Evolutionary conservation across 2,113 vertebrate species (phyloP), one percentile per base, ranked within the genome.

Genomic region (Myotis yumanensis): DNA sequence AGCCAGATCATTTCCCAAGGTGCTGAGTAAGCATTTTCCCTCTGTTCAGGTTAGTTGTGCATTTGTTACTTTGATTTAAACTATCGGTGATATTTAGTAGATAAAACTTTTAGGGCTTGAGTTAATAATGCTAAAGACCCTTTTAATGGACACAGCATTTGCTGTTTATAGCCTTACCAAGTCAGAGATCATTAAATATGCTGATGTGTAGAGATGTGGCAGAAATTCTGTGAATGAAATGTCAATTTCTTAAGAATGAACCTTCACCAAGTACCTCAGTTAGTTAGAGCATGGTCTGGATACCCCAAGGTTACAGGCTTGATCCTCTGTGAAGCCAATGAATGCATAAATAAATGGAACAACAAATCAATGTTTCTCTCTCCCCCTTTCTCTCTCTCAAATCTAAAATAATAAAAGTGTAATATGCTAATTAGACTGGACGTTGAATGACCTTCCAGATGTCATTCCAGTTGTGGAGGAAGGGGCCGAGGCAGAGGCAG

Each of bases 11-110:
- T 86, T 93, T 93, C 30, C 59, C 40, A 48, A 72, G 35, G 48
- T 94, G 97, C 97, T 97, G 95, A 97, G 68, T 93, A 28, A 64
- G 59, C 94, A 75, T 32, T 95, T 93, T 64, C 32, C n/a, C 64
- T 81, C 75, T 84, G 76, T 64, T 96, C 86, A 96, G 93, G 95
- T 97, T 95, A 96, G 95, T 94, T 96, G 96, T 94, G 62, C 91
- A 88, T 96, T 94, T 96, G 81, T 95, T 93, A 66, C 89, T 93
- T 72, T 93, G 95, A 91, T 94, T 94, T 89, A 92, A 91, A 90
- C 69, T 28, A 25, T 43, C 69, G 62, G 64, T 1, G 59, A n/a
- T 66, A 20, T 57, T 91, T 66, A 59, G 52, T 59, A 91, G 83
- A 51, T 93, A 43, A 83, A 62, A 77, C 28, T 51, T 82, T 46